These are phyloP conservation scores for Pangasianodon gigas DNA, from an alignment of 2,113 vertebrate species.

Conservation along the genomic window DNA sequence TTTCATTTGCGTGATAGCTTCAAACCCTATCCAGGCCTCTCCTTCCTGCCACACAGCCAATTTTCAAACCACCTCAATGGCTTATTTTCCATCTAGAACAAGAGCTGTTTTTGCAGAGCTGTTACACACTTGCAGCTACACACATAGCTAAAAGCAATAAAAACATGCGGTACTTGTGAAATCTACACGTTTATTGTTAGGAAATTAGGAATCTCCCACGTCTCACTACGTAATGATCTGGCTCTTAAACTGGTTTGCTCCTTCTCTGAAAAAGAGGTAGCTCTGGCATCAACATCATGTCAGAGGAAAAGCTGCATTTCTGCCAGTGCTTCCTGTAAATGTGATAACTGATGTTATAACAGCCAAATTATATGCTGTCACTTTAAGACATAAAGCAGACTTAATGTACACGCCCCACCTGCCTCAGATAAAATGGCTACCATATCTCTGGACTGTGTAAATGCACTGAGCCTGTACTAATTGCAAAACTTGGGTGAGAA, in stretches of 20 bases:
- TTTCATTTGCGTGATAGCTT: conserved; percentile 72
- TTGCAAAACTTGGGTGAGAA: neutral
- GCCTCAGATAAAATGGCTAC: neutral
- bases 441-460: neutral
- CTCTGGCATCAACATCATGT: neutral
- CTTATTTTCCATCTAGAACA: conserved; percentile 62
- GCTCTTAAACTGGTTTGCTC: neutral
- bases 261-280: neutral
- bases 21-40: conserved; percentile 36
- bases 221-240: neutral
- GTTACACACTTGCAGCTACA: conserved; percentile 53
- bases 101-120: conserved; percentile 73
- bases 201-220: neutral
- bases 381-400: neutral
- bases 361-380: no score
- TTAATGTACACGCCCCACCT: neutral
- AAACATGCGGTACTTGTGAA: neutral
- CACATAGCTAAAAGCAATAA: neutral
- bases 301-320: neutral
- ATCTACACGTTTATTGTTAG: neutral
- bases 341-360: neutral
- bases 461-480: neutral
- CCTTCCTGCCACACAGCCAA: conserved; percentile 43
- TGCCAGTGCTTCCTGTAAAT: neutral
- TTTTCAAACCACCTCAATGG: conserved; percentile 10